A percentile compares a stretch with the other conserved stretches of the same genome.
phyloP scores from a whole-genome alignment of 92 coral and sea anemone genomes.

The Phymanthus crucifer region DNA sequence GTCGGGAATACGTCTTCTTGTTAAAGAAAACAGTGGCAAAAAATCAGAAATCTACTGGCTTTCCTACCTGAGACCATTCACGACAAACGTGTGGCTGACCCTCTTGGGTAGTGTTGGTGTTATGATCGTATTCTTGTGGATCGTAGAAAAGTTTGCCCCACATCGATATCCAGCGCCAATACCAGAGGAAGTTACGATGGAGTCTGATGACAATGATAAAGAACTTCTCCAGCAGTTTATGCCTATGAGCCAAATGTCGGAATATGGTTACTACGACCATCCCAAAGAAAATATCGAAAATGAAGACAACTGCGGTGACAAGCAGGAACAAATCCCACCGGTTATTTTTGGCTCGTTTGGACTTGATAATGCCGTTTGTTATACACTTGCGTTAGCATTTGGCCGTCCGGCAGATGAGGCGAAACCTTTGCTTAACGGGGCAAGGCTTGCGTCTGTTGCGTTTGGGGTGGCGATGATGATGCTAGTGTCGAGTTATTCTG shows the following conservation, averaged over 20 bases:
- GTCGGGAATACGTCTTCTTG: slow-evolving; percentile 79
- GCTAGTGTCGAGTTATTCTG: slow-evolving; percentile 78
- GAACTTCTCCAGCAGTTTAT: slow-evolving; percentile 4
- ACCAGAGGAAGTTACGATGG: neutral
- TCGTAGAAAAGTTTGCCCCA: slow-evolving; percentile 67
- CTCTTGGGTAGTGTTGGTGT: slow-evolving; percentile 64
- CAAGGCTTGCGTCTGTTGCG: slow-evolving; percentile 74
- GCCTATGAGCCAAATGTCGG: neutral
- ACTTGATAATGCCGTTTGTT: slow-evolving; percentile 77
- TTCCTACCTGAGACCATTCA: slow-evolving; percentile 79
- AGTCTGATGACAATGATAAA: neutral
- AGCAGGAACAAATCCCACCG: neutral
- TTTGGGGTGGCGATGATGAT: slow-evolving; percentile 87
- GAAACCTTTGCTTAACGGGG: slow-evolving; percentile 69
- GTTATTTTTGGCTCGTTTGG: slow-evolving; percentile 36
- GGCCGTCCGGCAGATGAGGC: slow-evolving; percentile 79
- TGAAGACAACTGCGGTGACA: slow-evolving; percentile 3
- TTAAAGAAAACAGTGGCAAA: slow-evolving; percentile 62
- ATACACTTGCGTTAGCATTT: slow-evolving; percentile 71
- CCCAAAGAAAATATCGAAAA: neutral
- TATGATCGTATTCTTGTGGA: slow-evolving; percentile 73
- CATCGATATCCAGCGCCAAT: slow-evolving; percentile 2
- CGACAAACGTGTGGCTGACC: slow-evolving; percentile 72
- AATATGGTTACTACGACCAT: slow-evolving; percentile 1
- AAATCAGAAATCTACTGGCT: slow-evolving; percentile 69